phyloP scores from a whole-genome alignment of 2,113 vertebrate species.

The Cyphomyrus discorhynchus region DNA sequence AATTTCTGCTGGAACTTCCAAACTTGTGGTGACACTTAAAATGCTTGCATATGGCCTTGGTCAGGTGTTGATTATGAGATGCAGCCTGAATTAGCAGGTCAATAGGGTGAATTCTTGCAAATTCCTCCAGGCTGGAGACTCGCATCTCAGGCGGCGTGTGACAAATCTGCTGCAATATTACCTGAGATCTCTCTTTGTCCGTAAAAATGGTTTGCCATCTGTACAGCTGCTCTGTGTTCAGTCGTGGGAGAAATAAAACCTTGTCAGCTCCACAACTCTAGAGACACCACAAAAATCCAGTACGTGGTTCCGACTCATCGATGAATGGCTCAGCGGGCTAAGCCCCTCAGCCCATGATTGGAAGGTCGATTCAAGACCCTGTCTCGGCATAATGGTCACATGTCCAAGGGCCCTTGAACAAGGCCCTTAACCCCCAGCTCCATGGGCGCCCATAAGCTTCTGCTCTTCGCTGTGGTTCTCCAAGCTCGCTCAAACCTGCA shows the following conservation, averaged over 20 bases:
- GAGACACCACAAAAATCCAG: neutral
- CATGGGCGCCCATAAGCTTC: neutral
- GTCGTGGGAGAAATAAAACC: neutral
- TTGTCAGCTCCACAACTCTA: neutral
- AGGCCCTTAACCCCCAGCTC: neutral
- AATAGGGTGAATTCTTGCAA: neutral
- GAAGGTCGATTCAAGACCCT: neutral
- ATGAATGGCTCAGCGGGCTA: neutral
- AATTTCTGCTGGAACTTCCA: neutral
- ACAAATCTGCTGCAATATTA: neutral
- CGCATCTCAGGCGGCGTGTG: neutral
- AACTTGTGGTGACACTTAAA: neutral
- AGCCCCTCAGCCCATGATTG: neutral
- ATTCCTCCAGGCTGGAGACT: neutral
- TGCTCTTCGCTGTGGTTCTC: neutral
- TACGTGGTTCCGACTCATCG: neutral
- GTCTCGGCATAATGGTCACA: neutral
- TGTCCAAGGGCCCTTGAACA: neutral
- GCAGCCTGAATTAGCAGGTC: neutral
- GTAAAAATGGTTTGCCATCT: neutral
- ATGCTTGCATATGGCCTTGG: neutral
- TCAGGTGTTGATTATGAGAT: neutral
- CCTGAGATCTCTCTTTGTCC: neutral
- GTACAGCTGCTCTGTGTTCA: neutral
- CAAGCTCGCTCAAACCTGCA: neutral